Conservation (phyloP, 1,140 invertebrate genomes). For the Vollenhovia emeryi region DNA sequence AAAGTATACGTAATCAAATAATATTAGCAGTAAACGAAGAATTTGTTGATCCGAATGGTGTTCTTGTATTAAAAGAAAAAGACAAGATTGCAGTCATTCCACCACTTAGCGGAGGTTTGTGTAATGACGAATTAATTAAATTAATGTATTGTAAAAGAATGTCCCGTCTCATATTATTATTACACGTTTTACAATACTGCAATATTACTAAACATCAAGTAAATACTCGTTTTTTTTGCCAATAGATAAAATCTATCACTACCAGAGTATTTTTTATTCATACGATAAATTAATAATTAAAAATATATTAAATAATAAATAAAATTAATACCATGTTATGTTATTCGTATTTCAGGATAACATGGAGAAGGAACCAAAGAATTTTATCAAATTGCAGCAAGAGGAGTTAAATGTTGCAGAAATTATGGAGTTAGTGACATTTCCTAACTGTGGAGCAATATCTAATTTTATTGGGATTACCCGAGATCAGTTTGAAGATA, state of each 20-base stretch:
- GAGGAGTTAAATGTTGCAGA: constrained; percentile 90
- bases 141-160: background rate
- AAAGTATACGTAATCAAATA: constrained; percentile 89
- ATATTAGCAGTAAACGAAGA: constrained; percentile 94
- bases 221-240: background rate
- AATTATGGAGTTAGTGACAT: constrained; percentile 89
- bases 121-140: background rate
- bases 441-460: constrained; percentile 93
- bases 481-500: constrained; percentile 94
- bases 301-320: background rate
- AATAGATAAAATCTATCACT: background rate
- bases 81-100: constrained; percentile 95
- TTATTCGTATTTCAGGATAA: constrained; percentile 76
- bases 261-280: background rate
- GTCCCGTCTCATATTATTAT: background rate
- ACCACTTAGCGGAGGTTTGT: constrained; percentile 93
- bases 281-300: background rate
- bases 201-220: background rate
- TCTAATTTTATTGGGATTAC: constrained; percentile 97
- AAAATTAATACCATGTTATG: constrained; percentile 23
- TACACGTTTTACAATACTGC: background rate
- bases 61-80: constrained; percentile 86
- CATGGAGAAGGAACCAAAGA: constrained; percentile 80
- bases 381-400: constrained; percentile 88
- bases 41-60: constrained; percentile 86